Percentiles rank a stretch among this genome's conserved stretches.
These are phyloP conservation scores for Cheilosia scutellata DNA, from an alignment of 2,888 invertebrate genomes.

Conservation along the genomic window DNA sequence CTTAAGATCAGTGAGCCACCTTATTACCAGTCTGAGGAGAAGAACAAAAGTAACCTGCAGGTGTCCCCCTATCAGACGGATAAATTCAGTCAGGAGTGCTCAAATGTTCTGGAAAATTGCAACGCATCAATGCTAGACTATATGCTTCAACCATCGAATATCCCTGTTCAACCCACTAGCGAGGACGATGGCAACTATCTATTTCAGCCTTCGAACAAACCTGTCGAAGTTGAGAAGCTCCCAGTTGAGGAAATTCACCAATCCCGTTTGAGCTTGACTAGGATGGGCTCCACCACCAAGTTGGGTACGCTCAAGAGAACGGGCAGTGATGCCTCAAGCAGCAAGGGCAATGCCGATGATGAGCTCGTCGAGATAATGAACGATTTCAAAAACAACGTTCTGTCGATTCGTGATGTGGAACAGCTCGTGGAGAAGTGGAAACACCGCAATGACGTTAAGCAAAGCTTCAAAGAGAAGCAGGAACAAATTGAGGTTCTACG, in stretches of 20 bases:
- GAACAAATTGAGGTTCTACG: conserved; percentile 92
- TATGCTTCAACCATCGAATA: conserved; percentile 87
- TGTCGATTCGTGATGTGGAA: conserved; percentile 93
- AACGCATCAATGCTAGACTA: conserved; percentile 84
- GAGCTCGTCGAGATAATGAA: conserved; percentile 94
- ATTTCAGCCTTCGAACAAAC: conserved; percentile 83
- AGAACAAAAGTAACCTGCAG: conserved; percentile 79
- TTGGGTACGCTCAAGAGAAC: conserved; percentile 82
- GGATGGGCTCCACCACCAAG: conserved; percentile 78
- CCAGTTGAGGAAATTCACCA: conserved; percentile 67
- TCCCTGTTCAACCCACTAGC: conserved; percentile 85
- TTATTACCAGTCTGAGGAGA: conserved; percentile 83
- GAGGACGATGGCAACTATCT: conserved; percentile 82
- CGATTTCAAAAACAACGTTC: conserved; percentile 95
- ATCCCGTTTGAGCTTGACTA: conserved; percentile 77
- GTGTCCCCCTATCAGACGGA: conserved; percentile 81
- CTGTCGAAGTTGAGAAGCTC: conserved; percentile 80
- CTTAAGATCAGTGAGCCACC: conserved; percentile 83
- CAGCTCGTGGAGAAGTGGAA: conserved; percentile 94
- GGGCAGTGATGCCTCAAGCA: conserved; percentile 82
- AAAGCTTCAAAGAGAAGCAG: conserved; percentile 93
- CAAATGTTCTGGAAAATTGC: conserved; percentile 82
- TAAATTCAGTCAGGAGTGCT: conserved; percentile 84
- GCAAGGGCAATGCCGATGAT: conserved; percentile 85
- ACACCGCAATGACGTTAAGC: conserved; percentile 93